Evolutionary conservation across 2,113 vertebrate species (phyloP).

Genomic region (Eublepharis macularius): DNA sequence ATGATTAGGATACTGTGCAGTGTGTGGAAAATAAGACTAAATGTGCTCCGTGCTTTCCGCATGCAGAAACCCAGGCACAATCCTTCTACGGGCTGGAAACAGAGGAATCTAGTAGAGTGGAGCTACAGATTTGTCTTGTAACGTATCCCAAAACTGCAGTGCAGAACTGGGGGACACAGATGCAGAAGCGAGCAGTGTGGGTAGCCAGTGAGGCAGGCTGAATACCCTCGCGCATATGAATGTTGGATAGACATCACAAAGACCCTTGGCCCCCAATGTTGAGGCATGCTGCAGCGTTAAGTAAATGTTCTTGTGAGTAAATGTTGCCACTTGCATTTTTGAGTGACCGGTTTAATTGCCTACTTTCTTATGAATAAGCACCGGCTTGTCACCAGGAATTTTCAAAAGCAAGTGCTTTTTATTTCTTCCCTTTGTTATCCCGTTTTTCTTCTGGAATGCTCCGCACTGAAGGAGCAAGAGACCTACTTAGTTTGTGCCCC

Average conservation of each 20-base stretch:
- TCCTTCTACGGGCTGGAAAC: neutral
- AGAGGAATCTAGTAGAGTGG: neutral
- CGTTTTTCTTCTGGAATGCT: neutral
- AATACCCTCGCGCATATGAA: neutral
- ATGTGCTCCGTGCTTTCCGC: neutral
- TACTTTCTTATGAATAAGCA: neutral
- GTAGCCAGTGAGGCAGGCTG: neutral
- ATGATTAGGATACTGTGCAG: no score
- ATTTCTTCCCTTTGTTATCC: neutral
- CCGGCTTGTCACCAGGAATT: neutral
- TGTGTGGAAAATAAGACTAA: neutral
- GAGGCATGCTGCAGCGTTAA: neutral
- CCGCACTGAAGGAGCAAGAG: neutral
- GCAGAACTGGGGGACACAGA: neutral
- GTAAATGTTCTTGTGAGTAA: neutral
- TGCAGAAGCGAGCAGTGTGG: no score
- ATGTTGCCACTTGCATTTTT: neutral
- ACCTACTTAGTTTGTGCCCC: neutral
- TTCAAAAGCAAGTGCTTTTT: neutral
- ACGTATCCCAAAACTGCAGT: neutral
- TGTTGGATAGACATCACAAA: neutral
- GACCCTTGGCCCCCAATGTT: neutral
- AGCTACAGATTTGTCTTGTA: neutral
- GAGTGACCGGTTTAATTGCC: neutral
- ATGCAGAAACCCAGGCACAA: neutral